These are phyloP conservation scores for Falco novaeseelandiae DNA, from an alignment of 2,797 vertebrate genomes.

Conservation along the genomic window DNA sequence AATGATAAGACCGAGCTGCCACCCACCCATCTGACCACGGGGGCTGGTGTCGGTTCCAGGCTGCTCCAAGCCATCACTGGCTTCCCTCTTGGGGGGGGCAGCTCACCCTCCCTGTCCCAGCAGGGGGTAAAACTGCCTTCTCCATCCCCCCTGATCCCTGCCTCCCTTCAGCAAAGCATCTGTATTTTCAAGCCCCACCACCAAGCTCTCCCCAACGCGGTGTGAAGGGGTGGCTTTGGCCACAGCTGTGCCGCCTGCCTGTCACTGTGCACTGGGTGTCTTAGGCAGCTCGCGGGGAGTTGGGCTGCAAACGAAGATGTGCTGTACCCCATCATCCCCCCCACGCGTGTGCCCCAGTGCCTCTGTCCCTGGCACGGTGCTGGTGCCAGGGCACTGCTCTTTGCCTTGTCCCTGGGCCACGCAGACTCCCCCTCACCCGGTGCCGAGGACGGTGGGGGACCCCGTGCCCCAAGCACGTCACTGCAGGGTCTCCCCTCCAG, in stretches of 20 bases:
- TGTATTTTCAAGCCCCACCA: neutral
- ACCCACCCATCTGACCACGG: fast-evolving
- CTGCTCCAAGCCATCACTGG: neutral
- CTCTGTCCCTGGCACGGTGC: neutral
- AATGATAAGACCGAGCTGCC: neutral
- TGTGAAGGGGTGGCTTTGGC: neutral
- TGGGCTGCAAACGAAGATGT: neutral
- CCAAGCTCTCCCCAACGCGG: neutral
- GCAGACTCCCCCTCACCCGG: fast-evolving
- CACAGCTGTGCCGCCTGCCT: neutral
- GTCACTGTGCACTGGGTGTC: fast-evolving
- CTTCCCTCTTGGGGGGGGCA: neutral
- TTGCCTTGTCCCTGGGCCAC: fast-evolving
- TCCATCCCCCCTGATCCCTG: neutral
- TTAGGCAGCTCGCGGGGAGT: neutral
- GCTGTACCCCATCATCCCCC: neutral
- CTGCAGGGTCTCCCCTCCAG: neutral
- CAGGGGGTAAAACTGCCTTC: neutral
- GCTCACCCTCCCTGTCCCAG: neutral
- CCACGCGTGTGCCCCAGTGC: fast-evolving
- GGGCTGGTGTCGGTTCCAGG: neutral
- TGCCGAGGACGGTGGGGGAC: fast-evolving
- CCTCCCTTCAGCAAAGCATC: neutral
- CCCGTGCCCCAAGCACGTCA: neutral
- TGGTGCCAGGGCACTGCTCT: neutral